Conservation (phyloP, 2,113 vertebrate genomes). For the Takifugu bimaculatus region DNA sequence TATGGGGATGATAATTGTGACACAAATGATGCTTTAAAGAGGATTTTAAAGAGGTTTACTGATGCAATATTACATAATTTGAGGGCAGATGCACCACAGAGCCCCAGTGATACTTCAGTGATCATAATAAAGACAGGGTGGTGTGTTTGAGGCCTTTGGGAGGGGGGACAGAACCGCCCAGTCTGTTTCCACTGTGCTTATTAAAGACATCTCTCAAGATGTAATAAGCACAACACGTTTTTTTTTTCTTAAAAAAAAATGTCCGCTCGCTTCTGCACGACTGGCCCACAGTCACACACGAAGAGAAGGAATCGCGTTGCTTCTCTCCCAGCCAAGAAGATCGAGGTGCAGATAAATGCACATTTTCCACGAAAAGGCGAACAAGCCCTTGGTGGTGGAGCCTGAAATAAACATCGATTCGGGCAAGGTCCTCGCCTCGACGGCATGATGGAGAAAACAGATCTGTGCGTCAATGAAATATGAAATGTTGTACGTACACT, state of each 20-base stretch:
- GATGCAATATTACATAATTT: constrained; percentile 56
- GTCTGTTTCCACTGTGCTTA: too few relatives aligned
- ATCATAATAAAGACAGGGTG: constrained; percentile 7
- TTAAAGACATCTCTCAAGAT: too few relatives aligned
- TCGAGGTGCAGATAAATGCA: too few relatives aligned
- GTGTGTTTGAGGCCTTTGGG: constrained; percentile 19
- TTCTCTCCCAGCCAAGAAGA: too few relatives aligned
- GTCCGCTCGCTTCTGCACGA: neutral
- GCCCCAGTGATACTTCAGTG: constrained; percentile 8
- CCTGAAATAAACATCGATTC: constrained; percentile 26
- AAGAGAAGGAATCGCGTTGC: too few relatives aligned
- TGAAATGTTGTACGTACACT: constrained; percentile 68
- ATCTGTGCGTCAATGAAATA: constrained; percentile 34
- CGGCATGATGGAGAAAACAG: neutral
- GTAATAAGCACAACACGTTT: too few relatives aligned
- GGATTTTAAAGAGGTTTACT: constrained; percentile 23
- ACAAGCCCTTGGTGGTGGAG: constrained; percentile 19
- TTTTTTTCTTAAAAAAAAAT: too few relatives aligned
- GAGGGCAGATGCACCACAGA: constrained; percentile 21
- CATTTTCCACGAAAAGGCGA: neutral
- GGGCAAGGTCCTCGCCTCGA: constrained; percentile 34
- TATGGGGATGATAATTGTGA: constrained; percentile 12
- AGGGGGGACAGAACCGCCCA: too few relatives aligned
- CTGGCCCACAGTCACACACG: neutral
- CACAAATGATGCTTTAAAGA: constrained; percentile 4